These are phyloP conservation scores for Drosophila infuscata DNA, from an alignment of 2,888 invertebrate species.

Conservation along the genomic window DNA sequence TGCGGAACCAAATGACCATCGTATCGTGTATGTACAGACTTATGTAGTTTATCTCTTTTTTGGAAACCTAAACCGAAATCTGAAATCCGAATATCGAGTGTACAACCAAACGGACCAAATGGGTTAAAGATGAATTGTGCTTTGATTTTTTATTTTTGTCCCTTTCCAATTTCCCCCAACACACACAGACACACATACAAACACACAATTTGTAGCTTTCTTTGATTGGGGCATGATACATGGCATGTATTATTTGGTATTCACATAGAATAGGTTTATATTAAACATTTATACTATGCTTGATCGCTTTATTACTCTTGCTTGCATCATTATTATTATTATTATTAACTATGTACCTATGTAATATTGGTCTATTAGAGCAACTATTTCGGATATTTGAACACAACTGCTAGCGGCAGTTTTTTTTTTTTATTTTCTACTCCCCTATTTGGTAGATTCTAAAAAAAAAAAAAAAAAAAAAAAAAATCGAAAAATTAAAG, in stretches of 20 bases:
- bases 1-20: conserved; percentile 70
- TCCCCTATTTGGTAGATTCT: conserved; percentile 20
- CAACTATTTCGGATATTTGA: conserved; percentile 29
- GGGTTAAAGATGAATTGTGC: conserved; percentile 37
- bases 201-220: conserved; percentile 2
- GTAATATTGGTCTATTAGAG: conserved; percentile 37
- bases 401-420: conserved; percentile 9
- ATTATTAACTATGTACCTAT: conserved; percentile 13
- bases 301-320: conserved; percentile 38
- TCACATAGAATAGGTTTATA: conserved; percentile 25
- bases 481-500: conserved; percentile 32
- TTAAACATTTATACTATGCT: conserved; percentile 29
- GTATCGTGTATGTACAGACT: conserved; percentile 34
- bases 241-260: conserved; percentile 24
- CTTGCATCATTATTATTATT: conserved; percentile 41
- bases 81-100: conserved; percentile 17
- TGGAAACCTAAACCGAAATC: conserved; percentile 12
- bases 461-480: conserved; percentile 8
- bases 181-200: background rate
- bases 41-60: conserved; percentile 41
- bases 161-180: background rate
- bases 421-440: conserved; percentile 3
- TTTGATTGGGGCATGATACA: conserved; percentile 17
- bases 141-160: conserved; percentile 2
- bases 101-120: conserved; percentile 65